Conservation (phyloP, 2,797 vertebrate genomes). For the Nannoperca obscura region DNA sequence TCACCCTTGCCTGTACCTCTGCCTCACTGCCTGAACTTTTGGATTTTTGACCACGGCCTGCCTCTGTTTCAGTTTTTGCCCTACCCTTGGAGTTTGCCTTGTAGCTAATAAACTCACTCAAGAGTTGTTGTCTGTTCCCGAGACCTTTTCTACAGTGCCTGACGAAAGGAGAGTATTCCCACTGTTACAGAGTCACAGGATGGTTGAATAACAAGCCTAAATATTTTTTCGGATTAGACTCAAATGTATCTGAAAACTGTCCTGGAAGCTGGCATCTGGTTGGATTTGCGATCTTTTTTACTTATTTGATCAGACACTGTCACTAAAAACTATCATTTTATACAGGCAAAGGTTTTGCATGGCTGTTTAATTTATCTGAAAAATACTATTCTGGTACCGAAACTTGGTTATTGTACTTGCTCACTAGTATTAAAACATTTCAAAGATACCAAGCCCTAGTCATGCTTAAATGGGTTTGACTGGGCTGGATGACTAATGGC, state of each 20-base stretch:
- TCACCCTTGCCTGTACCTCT: too few species aligned
- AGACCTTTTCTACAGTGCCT: too few species aligned
- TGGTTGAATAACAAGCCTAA: not conserved
- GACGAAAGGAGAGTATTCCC: not conserved
- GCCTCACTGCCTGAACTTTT: too few species aligned
- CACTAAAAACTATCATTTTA: not conserved
- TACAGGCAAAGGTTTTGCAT: not conserved
- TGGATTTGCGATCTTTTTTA: not conserved
- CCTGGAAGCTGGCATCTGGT: not conserved
- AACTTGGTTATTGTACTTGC: not conserved
- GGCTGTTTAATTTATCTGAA: not conserved
- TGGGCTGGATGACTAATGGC: slow-evolving; percentile 1
- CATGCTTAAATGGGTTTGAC: not conserved
- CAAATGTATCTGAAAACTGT: not conserved
- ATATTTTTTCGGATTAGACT: not conserved
- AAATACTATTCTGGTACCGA: not conserved
- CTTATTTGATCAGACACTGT: not conserved
- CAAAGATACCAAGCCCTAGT: not conserved
- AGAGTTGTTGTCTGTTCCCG: too few species aligned
- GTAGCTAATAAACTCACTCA: too few species aligned
- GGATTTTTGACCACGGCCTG: too few species aligned
- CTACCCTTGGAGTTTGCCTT: too few species aligned
- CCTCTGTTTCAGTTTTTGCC: too few species aligned
- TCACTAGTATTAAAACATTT: not conserved
- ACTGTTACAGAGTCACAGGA: not conserved